Evolutionary conservation across 2,888 invertebrate genomes (phyloP), one percentile per base, ranked within the genome.

Genomic region (Yponomeuta cagnagella): DNA sequence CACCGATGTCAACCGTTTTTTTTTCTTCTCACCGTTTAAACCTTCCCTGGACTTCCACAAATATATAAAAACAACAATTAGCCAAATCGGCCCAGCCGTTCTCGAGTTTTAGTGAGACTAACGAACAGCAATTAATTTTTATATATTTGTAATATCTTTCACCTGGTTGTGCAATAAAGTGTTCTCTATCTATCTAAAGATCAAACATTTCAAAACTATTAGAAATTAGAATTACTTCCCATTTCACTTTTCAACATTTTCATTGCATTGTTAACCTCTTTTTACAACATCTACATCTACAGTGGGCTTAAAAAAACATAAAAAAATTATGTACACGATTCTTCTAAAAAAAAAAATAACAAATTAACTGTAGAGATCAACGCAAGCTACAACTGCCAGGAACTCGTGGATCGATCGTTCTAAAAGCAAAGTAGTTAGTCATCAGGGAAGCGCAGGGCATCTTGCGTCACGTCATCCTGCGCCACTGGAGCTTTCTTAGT

Each of bases 391-490:
- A 37, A 43, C 23, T 48, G 68, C 68, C 33, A 67, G 37, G 65
- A 33, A 37, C 37, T 43, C 68, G 43, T 68, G 48, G 23, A 43
- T 63, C n/a, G 23, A 58, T n/a, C 30, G 58, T 58, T 69, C 70
- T 66, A 63, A 65, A 69, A 37, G 23, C 43, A 31, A 66, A 63
- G 70, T 8, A 68, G n/a, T 83, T 83, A 86, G 78, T 85, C 78
- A 80, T 83, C 76, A 52, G 86, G 86, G 75, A 85, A 84, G 71
- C 79, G 79, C 73, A 84, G 78, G 72, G 76, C 74, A 73, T 76
- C 79, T 66, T 76, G 73, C 15, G 31, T 66, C 30, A 15, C 52
- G 48, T 6, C 10, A 37, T 48, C 70, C 73, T 65, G 52, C 8
- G 73, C 70, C 70, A 76, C 70, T 30, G 78, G 74, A 71, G 75